These are phyloP conservation scores for Eilema sororculum DNA, from an alignment of 2,888 invertebrate species.

Conservation along the genomic window DNA sequence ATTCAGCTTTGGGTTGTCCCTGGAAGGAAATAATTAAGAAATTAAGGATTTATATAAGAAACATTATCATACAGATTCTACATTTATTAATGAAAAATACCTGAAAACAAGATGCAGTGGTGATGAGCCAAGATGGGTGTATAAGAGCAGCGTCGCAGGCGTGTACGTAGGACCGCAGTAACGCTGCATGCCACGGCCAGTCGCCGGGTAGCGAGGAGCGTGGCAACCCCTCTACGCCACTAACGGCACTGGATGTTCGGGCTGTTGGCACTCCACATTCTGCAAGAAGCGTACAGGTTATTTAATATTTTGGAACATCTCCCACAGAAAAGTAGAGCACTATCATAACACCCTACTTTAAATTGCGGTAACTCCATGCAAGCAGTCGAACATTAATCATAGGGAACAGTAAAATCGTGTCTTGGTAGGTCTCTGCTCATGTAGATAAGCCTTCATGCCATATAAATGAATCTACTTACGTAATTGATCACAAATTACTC, in stretches of 20 bases:
- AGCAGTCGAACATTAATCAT: background rate
- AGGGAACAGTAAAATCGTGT: background rate
- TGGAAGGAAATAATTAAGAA: conserved; percentile 53
- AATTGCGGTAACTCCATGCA: background rate
- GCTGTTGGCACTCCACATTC: conserved; percentile 91
- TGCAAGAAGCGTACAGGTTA: conserved; percentile 55
- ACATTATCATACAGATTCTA: background rate
- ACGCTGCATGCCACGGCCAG: conserved; percentile 97
- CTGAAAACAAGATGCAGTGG: conserved; percentile 95
- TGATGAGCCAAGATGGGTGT: conserved; percentile 93
- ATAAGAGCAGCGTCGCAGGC: conserved; percentile 96
- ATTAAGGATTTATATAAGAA: background rate
- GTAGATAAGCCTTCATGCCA: background rate
- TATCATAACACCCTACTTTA: background rate
- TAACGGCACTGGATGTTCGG: conserved; percentile 77
- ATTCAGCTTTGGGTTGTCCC: conserved; percentile 95
- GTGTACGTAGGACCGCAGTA: conserved; percentile 94
- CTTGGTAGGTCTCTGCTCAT: too few relatives aligned
- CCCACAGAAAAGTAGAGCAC: background rate
- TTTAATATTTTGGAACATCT: too few relatives aligned
- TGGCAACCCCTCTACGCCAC: conserved; percentile 86
- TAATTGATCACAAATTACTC: conserved; percentile 92
- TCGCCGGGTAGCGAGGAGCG: conserved; percentile 93
- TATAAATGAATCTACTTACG: conserved; percentile 85
- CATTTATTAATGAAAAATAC: conserved; percentile 48